Evolutionary conservation across 2,888 invertebrate genomes (phyloP), one percentile per base, ranked within the genome.

Genomic region (Anagyrus pseudococci): DNA sequence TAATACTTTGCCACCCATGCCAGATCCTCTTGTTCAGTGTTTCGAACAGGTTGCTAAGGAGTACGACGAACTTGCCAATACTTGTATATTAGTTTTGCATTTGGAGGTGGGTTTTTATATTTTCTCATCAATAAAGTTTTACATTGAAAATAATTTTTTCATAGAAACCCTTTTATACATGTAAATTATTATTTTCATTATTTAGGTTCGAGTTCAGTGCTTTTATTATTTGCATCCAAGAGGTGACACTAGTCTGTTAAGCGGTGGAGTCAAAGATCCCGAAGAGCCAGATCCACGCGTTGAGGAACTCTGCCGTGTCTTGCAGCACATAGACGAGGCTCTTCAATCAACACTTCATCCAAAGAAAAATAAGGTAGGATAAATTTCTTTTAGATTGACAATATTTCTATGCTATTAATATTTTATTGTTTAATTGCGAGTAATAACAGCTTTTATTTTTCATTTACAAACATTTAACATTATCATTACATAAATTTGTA

Each of bases 71-170:
- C 85, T 96, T 58, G 90, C 95, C 0, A 93, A 96, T 76, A 95
- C 93, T 57, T 96, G 96, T 75, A 85, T 98, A 64, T 83, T 98
- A 44, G 89, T 98, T 64, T 83, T 98, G 57, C 97, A 98, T 84
- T 85, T 98, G 71, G 98, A 98, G 86, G 93, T 94, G 73, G 4
- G 6, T 4, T 33, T 33, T 33, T 33, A 8, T 33, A 43, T 43
- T 43, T 43, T 8, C 6, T 43, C 15, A 43, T 6, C 43, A 15
- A 17, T 6, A 19, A 15, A 17, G 22, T 33, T 44, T 43, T 2
- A 56, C 7, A 48, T 23, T 13, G 29, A 29, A 29, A 29, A 29
- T 29, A 29, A 29, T 29, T 7, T 7, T 10, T 10, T 7, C 4
- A 29, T 29, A 10, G 6, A 29, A 29, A 10, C n/a, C n/a, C n/a